phyloP scores from a whole-genome alignment of 2,888 invertebrate genomes.

The Prosopocoilus inquinatus region DNA sequence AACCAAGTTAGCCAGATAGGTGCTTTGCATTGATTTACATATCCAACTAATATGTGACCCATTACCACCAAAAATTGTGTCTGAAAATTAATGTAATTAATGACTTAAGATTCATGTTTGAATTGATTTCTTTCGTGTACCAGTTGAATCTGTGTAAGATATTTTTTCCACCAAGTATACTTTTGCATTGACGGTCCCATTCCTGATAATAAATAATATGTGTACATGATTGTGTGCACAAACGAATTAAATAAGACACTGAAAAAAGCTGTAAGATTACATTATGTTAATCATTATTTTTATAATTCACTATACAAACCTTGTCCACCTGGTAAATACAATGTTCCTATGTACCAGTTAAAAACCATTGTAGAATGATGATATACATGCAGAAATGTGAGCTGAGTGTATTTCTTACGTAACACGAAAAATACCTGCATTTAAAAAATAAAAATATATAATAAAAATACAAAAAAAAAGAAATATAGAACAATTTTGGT shows the following conservation, averaged over 20 bases:
- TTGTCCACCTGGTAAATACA: constrained; percentile 68
- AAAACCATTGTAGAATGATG: constrained; percentile 93
- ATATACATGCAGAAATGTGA: constrained; percentile 86
- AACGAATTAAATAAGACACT: constrained; percentile 80
- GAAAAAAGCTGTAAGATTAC: constrained; percentile 71
- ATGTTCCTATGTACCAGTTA: constrained; percentile 69
- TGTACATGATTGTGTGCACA: constrained; percentile 90
- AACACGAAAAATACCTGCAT: constrained; percentile 77
- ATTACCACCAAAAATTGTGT: constrained; percentile 29
- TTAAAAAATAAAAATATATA: background rate
- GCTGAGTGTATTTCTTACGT: constrained; percentile 86
- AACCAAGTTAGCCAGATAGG: constrained; percentile 30
- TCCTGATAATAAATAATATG: constrained; percentile 82
- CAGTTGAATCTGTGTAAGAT: constrained; percentile 86
- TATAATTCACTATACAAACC: constrained; percentile 14
- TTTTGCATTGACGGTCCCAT: constrained; percentile 78
- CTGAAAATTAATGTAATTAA: constrained; percentile 21
- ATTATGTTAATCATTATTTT: constrained; percentile 4
- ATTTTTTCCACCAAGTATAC: constrained; percentile 91
- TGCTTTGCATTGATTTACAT: constrained; percentile 25
- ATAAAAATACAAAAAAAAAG: background rate
- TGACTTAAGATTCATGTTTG: background rate
- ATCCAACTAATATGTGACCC: constrained; percentile 25
- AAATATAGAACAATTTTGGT: background rate
- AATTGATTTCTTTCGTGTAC: constrained; percentile 45